phyloP scores from a whole-genome alignment of 1,140 invertebrate species.

The Zaprionus ghesquierei region DNA sequence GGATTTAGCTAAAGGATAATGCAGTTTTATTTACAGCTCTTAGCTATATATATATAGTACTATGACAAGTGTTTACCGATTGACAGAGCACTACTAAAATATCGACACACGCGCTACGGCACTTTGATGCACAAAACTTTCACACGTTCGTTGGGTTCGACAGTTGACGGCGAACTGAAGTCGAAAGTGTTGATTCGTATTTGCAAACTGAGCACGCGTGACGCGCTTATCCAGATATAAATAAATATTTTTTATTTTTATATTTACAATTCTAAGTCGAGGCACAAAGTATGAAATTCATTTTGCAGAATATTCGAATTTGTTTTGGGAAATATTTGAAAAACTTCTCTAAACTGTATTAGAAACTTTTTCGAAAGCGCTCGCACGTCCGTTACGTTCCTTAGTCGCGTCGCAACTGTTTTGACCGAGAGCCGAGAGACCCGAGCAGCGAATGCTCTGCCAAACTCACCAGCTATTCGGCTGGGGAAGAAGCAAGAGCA shows the following conservation, averaged over 20 bases:
- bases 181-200: background rate
- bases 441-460: conserved; percentile 5
- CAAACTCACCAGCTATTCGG: conserved; percentile 57
- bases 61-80: conserved; percentile 17
- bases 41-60: background rate
- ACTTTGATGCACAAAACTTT: background rate
- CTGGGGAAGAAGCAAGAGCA: background rate
- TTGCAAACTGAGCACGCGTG: background rate
- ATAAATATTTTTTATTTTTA: background rate
- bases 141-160: conserved; percentile 22
- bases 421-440: conserved; percentile 28
- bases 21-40: conserved; percentile 12
- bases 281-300: background rate
- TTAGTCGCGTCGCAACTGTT: conserved; percentile 75
- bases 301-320: background rate
- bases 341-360: conserved; percentile 33
- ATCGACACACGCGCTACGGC: background rate
- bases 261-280: background rate
- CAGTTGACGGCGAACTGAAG: conserved; percentile 14
- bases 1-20: conserved; percentile 7
- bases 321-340: conserved; percentile 22
- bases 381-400: conserved; percentile 64
- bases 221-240: conserved; percentile 1
- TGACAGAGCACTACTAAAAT: background rate
- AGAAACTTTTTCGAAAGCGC: conserved; percentile 30